Evolutionary conservation across 2,113 vertebrate species (phyloP).

Genomic region (Chaetodon auriga): DNA sequence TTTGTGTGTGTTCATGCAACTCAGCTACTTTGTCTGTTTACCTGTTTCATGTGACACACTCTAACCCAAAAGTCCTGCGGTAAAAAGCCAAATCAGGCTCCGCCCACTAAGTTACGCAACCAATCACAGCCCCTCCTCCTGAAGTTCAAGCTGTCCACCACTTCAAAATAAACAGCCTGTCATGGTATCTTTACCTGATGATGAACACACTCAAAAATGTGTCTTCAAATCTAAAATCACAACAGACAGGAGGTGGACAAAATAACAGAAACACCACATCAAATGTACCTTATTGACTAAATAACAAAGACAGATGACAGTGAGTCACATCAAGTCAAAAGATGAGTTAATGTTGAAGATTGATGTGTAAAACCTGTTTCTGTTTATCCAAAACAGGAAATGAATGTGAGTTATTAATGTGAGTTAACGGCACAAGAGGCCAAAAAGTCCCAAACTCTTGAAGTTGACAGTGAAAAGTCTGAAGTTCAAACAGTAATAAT

Average conservation of each 20-base stretch:
- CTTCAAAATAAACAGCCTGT: constrained; percentile 11
- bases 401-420: not conserved
- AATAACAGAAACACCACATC: not conserved
- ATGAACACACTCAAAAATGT: too few relatives aligned
- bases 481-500: not conserved
- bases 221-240: not conserved
- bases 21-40: not conserved
- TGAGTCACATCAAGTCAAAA: too few relatives aligned
- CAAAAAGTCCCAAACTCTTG: not conserved
- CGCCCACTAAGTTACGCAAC: constrained; percentile 10
- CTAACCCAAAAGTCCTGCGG: not conserved
- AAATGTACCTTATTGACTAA: not conserved
- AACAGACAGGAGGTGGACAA: not conserved
- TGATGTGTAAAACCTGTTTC: too few relatives aligned
- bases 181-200: not conserved
- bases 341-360: too few relatives aligned
- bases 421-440: not conserved
- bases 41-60: not conserved
- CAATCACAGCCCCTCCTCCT: not conserved
- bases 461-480: too few relatives aligned
- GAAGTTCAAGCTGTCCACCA: not conserved
- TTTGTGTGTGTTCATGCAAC: not conserved
- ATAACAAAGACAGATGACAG: too few relatives aligned
- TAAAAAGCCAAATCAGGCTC: not conserved
- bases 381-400: not conserved